Base-by-base conservation (phyloP, 2,797 vertebrate genomes). In the Thaleichthys pacificus region DNA sequence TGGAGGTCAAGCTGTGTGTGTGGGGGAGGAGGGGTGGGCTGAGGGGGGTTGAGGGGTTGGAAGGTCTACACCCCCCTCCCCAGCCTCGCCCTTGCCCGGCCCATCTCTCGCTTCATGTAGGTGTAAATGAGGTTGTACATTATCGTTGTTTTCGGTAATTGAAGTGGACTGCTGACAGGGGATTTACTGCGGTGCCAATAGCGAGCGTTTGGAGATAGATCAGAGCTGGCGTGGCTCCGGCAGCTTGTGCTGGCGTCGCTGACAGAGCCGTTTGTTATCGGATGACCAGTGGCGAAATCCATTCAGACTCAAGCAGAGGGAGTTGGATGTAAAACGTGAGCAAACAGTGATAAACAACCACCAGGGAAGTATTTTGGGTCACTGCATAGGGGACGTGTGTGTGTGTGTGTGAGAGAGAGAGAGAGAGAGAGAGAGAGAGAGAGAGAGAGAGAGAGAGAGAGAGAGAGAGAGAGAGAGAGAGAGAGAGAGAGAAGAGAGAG, bases 111-210 rank as follows among this genome's bases (percentile, higher is more conserved):
- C 66, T 69, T 49, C 72, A 58, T 72, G 72, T 51, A 68, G 67
- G 68, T 82, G 78, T 80, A 74, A 80, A 79, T 51, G 6, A 63
- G 72, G 65, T 66, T 79, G 77, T 79, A 77, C 68, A 30, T 79
- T 74, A 66, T 30, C 28, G 61, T 76, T 77, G 75, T 83, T 74
- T 81, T 77, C 69, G 79, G 75, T 79, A 78, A 81, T 74, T 79
- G 79, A 71, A 86, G 69, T 65, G 73, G 4, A 5, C 51, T 2
- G 22, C 74, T 72, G 73, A 77, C 5, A 54, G 77, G 72, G 61
- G 82, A 81, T 81, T 87, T 78, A 82, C 61, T 73, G 66, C 2
- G 1, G 54, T 74, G 77, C 75, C 82, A 70, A 80, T 72, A 72
- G 60, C 9, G 9, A 66, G 49, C 14, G 42, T 69, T 21, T 66